Evolutionary conservation across 2,888 invertebrate genomes (phyloP).

Genomic region (Drosophila helvetica): DNA sequence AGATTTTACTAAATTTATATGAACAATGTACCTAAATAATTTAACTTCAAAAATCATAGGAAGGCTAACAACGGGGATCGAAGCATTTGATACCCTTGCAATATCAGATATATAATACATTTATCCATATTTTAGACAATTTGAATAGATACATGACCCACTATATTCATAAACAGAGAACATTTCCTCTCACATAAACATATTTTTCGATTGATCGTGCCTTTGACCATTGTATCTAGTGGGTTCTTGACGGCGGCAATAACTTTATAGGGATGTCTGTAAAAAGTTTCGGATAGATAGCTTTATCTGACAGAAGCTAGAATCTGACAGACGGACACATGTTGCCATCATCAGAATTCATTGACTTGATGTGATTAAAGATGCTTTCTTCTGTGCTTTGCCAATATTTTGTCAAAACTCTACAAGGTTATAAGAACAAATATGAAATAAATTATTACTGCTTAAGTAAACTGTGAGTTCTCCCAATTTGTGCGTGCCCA

Average conservation of each 20-base stretch:
- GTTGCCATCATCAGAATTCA: neutral
- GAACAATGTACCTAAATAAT: neutral
- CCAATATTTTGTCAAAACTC: neutral
- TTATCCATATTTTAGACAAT: neutral
- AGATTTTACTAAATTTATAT: slow-evolving; percentile 8
- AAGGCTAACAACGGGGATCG: slow-evolving; percentile 6
- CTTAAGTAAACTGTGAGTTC: slow-evolving; percentile 86
- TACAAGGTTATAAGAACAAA: neutral
- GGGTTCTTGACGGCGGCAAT: too few relatives aligned
- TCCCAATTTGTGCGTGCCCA: slow-evolving; percentile 96
- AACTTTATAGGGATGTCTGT: too few relatives aligned
- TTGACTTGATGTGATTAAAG: neutral
- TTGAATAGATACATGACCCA: neutral
- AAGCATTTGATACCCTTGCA: neutral
- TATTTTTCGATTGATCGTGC: too few relatives aligned
- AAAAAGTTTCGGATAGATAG: too few relatives aligned
- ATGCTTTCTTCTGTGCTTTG: neutral
- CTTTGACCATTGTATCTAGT: too few relatives aligned
- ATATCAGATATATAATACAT: neutral
- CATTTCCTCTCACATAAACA: neutral
- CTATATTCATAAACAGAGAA: neutral
- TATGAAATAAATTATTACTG: slow-evolving; percentile 2
- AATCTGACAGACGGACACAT: slow-evolving; percentile 2
- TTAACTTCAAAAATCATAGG: neutral
- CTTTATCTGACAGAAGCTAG: too few relatives aligned